Conservation (phyloP, 1,140 invertebrate genomes). For the Philaenus spumarius region DNA sequence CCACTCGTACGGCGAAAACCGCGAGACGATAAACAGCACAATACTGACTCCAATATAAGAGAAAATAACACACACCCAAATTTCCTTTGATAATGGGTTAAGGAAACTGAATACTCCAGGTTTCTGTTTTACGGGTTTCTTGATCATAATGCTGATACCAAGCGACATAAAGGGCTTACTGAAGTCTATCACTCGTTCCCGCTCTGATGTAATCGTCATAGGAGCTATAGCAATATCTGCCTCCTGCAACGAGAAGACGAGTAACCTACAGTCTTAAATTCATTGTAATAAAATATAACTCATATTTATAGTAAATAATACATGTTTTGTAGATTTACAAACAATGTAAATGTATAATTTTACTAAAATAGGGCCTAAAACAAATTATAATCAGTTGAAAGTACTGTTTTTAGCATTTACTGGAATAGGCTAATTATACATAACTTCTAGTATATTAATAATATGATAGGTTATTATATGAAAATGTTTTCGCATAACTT, state of each 20-base stretch:
- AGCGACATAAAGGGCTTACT: constrained; percentile 98
- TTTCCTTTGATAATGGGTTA: constrained; percentile 94
- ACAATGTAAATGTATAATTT: too few relatives aligned
- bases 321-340: too few relatives aligned
- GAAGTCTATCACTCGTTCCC: constrained; percentile 93
- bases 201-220: constrained; percentile 87
- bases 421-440: too few relatives aligned
- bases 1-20: constrained; percentile 96
- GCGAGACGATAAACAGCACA: constrained; percentile 88
- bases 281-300: too few relatives aligned
- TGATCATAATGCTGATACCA: constrained; percentile 96
- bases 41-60: constrained; percentile 95
- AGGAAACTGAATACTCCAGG: constrained; percentile 96
- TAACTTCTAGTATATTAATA: too few relatives aligned
- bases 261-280: too few relatives aligned
- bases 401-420: too few relatives aligned
- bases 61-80: constrained; percentile 96
- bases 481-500: too few relatives aligned
- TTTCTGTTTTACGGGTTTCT: constrained; percentile 90
- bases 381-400: too few relatives aligned
- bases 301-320: too few relatives aligned
- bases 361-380: too few relatives aligned
- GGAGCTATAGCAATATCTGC: constrained; percentile 94
- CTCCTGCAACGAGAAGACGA: constrained; percentile 67
- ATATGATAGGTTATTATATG: too few relatives aligned